Percentiles rank a stretch among this genome's conserved stretches.
These are phyloP conservation scores for Altica lythri DNA, from an alignment of 2,888 invertebrate genomes.

Conservation along the genomic window DNA sequence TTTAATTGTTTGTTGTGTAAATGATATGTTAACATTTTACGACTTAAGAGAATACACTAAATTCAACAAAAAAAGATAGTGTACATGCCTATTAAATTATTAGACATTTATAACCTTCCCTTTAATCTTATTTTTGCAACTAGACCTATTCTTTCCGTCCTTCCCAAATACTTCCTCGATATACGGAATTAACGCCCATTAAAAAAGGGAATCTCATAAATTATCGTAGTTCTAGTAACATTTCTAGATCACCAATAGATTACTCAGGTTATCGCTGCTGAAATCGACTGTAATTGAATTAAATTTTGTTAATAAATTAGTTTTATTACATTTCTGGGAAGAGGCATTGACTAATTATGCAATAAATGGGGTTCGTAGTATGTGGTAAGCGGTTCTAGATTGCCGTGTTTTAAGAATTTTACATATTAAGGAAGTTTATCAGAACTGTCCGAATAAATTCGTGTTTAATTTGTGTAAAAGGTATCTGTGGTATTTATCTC, in stretches of 20 bases:
- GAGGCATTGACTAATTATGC: conserved; percentile 22
- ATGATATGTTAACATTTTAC: no score
- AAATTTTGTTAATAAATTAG: conserved; percentile 30
- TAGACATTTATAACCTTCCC: conserved; percentile 48
- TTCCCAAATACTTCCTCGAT: conserved; percentile 18
- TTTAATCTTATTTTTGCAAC: conserved; percentile 30
- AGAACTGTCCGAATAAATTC: no score
- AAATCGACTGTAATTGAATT: conserved; percentile 32
- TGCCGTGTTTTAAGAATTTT: conserved; percentile 14
- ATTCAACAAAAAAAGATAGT: no score
- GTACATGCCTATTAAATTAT: no score
- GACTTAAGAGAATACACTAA: no score
- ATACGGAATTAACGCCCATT: conserved; percentile 46
- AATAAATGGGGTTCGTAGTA: conserved; percentile 5
- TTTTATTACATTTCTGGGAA: conserved; percentile 27
- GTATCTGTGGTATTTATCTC: no score
- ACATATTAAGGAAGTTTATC: conserved; percentile 7
- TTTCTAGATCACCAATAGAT: conserved; percentile 29
- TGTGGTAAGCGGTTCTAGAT: conserved; percentile 12
- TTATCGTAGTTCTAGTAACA: conserved; percentile 29
- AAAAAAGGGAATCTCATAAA: conserved; percentile 30
- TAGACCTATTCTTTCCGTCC: conserved; percentile 28
- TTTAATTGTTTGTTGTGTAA: no score
- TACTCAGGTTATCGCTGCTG: conserved; percentile 27
- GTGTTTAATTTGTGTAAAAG: conserved; percentile 8